A percentile compares a stretch with the other conserved stretches of the same genome.
Evolutionary conservation across 2,888 invertebrate genomes (phyloP).

Genomic region (Ormyrus nitidulus): DNA sequence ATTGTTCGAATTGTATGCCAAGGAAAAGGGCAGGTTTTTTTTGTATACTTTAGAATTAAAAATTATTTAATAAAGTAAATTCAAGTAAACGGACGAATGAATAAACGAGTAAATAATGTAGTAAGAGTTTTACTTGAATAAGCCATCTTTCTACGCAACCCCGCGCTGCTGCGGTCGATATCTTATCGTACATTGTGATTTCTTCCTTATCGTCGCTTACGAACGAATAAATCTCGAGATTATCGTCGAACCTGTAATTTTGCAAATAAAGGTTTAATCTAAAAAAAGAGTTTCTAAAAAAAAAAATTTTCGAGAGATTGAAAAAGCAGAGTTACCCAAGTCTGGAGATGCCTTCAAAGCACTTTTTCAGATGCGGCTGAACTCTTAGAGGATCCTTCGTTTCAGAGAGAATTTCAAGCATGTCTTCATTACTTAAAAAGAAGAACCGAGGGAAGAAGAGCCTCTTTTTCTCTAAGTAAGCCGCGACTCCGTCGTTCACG

Average conservation of each 20-base stretch:
- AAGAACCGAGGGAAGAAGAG: constrained; percentile 91
- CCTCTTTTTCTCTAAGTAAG: constrained; percentile 89
- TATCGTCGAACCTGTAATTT: constrained; percentile 79
- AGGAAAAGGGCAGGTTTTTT: too few relatives aligned
- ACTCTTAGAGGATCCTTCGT: constrained; percentile 90
- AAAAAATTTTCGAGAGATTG: background rate
- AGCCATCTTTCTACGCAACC: constrained; percentile 94
- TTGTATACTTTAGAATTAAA: too few relatives aligned
- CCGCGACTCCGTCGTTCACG: constrained; percentile 89
- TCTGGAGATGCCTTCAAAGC: constrained; percentile 90
- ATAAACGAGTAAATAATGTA: background rate
- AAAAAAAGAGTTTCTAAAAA: background rate
- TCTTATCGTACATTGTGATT: constrained; percentile 79
- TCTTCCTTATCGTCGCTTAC: constrained; percentile 86
- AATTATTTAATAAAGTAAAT: too few relatives aligned
- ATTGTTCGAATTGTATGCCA: too few relatives aligned
- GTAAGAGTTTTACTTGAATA: constrained; percentile 75
- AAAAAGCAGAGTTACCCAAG: constrained; percentile 75
- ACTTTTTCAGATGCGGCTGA: constrained; percentile 91
- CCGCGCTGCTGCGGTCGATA: constrained; percentile 83
- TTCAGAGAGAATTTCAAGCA: constrained; percentile 92
- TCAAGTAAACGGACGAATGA: too few relatives aligned
- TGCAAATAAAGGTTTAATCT: too few relatives aligned
- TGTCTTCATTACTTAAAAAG: constrained; percentile 93
- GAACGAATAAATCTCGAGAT: constrained; percentile 86